Conservation (phyloP, 2,797 vertebrate genomes). For the Aldrovandia affinis region DNA sequence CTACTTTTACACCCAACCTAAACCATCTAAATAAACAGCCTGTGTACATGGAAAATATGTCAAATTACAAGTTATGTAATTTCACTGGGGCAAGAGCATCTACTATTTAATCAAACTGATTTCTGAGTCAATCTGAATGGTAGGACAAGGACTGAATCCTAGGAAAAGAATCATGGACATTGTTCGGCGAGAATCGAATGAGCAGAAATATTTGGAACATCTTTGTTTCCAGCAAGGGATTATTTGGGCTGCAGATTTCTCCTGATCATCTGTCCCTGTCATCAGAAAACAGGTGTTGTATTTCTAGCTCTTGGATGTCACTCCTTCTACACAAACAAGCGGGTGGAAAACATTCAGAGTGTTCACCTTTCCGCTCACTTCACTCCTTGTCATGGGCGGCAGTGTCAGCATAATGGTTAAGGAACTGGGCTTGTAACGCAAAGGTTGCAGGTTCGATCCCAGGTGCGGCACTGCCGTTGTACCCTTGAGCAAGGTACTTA, state of each 20-base stretch:
- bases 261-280: neutral
- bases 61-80: neutral
- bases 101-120: neutral
- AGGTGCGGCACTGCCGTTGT: too few relatives aligned
- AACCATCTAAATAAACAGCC: neutral
- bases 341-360: constrained; percentile 17
- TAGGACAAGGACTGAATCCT: neutral
- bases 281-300: constrained; percentile 25
- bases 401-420: too few relatives aligned
- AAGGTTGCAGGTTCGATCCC: too few relatives aligned
- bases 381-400: too few relatives aligned
- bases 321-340: constrained; percentile 34
- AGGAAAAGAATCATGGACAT: neutral
- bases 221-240: neutral
- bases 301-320: constrained; percentile 7
- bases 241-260: constrained; percentile 9
- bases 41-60: neutral
- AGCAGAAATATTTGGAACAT: neutral
- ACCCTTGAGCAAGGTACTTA: too few relatives aligned
- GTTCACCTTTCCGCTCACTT: neutral
- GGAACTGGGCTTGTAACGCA: too few relatives aligned
- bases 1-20: neutral
- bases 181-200: neutral
- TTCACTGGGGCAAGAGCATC: neutral
- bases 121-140: neutral